Conservation (phyloP, 1,140 invertebrate genomes). For the Cephus cinctus region DNA sequence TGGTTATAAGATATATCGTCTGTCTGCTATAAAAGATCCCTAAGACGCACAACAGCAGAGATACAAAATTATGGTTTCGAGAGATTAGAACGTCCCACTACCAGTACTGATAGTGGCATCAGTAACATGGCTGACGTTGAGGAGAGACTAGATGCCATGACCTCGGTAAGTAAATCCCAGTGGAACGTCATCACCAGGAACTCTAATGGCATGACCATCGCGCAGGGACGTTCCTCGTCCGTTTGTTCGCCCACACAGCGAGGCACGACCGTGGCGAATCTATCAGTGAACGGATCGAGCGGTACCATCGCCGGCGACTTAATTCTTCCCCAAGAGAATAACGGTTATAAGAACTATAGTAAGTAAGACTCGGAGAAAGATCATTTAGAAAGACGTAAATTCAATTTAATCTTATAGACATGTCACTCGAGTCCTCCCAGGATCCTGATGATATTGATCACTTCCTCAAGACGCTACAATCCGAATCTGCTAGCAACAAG, state of each 20-base stretch:
- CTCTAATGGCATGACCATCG: too few relatives aligned
- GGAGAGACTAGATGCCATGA: slow-evolving; percentile 59
- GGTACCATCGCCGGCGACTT: slow-evolving; percentile 52
- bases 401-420: too few relatives aligned
- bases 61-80: slow-evolving; percentile 87
- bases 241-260: slow-evolving; percentile 55
- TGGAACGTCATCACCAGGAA: too few relatives aligned
- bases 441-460: too few relatives aligned
- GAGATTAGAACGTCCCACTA: slow-evolving; percentile 72
- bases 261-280: slow-evolving; percentile 41
- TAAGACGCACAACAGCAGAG: slow-evolving; percentile 88
- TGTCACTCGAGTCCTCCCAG: too few relatives aligned
- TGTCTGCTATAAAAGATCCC: slow-evolving; percentile 59
- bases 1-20: slow-evolving; percentile 18
- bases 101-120: slow-evolving; percentile 86
- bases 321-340: slow-evolving; percentile 52
- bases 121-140: slow-evolving; percentile 74
- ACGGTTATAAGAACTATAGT: slow-evolving; percentile 52
- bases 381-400: too few relatives aligned
- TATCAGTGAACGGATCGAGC: slow-evolving; percentile 49
- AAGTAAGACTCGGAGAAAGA: too few relatives aligned
- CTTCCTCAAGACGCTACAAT: slow-evolving; percentile 44
- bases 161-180: slow-evolving; percentile 47
- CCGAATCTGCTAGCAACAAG: slow-evolving; percentile 28
- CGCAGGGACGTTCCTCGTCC: slow-evolving; percentile 52